Percentiles rank a stretch among this genome's conserved stretches.
Evolutionary conservation across 2,113 vertebrate species (phyloP).

Genomic region (Silurus glanis): DNA sequence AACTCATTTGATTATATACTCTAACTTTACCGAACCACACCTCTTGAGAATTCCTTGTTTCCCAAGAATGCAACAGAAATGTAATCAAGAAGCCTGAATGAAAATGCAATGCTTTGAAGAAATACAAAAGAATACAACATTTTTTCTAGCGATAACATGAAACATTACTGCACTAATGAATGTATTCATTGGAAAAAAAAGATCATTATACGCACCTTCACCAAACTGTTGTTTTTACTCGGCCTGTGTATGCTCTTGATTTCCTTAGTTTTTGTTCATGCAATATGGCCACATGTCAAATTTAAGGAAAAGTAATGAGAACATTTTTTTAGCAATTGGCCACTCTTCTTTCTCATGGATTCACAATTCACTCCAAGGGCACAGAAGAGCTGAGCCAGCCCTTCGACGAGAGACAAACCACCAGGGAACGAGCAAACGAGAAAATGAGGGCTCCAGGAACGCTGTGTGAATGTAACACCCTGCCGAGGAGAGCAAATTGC

Average conservation of each 20-base stretch:
- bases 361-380: conserved; percentile 47
- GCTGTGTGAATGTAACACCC: conserved; percentile 37
- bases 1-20: not conserved
- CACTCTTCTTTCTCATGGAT: conserved; percentile 22
- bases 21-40: not conserved
- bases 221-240: not conserved
- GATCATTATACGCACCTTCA: no score
- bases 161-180: not conserved
- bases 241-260: not conserved
- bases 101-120: not conserved
- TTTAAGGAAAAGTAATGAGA: conserved; percentile 23
- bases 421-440: conserved; percentile 32
- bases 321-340: not conserved
- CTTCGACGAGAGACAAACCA: conserved; percentile 37
- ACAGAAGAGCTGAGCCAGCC: conserved; percentile 43
- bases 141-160: not conserved
- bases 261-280: not conserved
- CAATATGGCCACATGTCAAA: conserved; percentile 18
- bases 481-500: conserved; percentile 44
- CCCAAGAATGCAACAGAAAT: not conserved
- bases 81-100: not conserved
- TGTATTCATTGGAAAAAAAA: not conserved
- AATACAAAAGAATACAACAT: not conserved
- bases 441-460: conserved; percentile 38
- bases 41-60: not conserved